phyloP scores from a whole-genome alignment of 1,140 invertebrate species.

The Tetramorium simillimum region DNA sequence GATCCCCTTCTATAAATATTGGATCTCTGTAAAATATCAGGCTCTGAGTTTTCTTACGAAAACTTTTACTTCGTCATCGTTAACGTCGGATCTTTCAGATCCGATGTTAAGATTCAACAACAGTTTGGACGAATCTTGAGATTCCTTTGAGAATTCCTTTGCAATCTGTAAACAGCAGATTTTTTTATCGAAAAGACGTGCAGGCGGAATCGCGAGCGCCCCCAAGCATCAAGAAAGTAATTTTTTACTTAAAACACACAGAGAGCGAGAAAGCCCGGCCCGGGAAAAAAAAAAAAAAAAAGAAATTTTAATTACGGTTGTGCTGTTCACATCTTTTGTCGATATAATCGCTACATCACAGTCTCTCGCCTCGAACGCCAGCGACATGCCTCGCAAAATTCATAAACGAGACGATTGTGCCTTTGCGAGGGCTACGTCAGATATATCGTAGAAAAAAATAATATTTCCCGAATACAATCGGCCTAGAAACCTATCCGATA shows the following conservation, averaged over 20 bases:
- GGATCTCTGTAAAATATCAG: background rate
- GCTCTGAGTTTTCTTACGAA: background rate
- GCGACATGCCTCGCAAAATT: slow-evolving; percentile 31
- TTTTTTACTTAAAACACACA: slow-evolving; percentile 39
- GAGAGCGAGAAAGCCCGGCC: background rate
- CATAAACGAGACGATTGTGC: slow-evolving; percentile 50
- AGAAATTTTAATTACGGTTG: slow-evolving; percentile 30
- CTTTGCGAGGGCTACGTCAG: slow-evolving; percentile 26
- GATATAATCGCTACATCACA: slow-evolving; percentile 45
- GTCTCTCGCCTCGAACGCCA: slow-evolving; percentile 30
- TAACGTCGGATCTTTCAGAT: background rate
- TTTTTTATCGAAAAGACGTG: background rate
- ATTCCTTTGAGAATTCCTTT: slow-evolving; percentile 22
- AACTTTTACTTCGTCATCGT: background rate
- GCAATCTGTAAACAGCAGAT: background rate
- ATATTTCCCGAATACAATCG: slow-evolving; percentile 45
- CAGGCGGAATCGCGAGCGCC: slow-evolving; percentile 19
- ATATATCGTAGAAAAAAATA: slow-evolving; percentile 26
- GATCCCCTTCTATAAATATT: background rate
- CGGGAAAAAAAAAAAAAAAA: slow-evolving; percentile 13
- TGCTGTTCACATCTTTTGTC: slow-evolving; percentile 27
- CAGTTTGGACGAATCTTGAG: background rate
- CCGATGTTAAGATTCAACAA: background rate
- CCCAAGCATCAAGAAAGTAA: slow-evolving; percentile 46
- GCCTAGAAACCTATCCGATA: slow-evolving; percentile 67